Evolutionary conservation across 2,888 invertebrate genomes (phyloP).

Genomic region (Sepiola atlantica): DNA sequence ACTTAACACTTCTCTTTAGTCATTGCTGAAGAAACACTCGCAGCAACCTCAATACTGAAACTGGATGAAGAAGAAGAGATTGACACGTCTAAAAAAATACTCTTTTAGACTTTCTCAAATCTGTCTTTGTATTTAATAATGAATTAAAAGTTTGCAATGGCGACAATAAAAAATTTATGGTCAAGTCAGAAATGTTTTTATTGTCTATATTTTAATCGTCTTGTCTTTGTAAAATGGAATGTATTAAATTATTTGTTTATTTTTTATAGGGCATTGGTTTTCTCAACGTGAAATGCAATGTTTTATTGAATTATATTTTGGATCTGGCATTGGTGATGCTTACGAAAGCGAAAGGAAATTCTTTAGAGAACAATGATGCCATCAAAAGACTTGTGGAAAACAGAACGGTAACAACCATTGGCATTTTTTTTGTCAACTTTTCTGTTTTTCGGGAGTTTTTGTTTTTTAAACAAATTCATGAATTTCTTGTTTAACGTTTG

Average conservation of each 20-base stretch:
- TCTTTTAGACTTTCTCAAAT: not conserved
- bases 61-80: no score
- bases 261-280: slow-evolving; percentile 33
- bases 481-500: no score
- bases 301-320: slow-evolving; percentile 35
- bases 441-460: no score
- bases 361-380: not conserved
- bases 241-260: not conserved
- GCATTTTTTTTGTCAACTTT: no score
- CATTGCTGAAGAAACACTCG: no score
- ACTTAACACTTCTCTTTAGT: no score
- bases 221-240: not conserved
- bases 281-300: not conserved
- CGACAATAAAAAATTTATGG: not conserved
- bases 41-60: no score
- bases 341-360: not conserved
- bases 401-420: not conserved
- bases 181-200: not conserved
- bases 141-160: no score
- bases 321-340: not conserved
- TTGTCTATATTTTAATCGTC: not conserved
- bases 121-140: not conserved
- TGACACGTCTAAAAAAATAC: no score
- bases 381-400: slow-evolving; percentile 39
- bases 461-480: no score